Evolutionary conservation across 2,888 invertebrate species (phyloP).

Genomic region (Ctena decussata): DNA sequence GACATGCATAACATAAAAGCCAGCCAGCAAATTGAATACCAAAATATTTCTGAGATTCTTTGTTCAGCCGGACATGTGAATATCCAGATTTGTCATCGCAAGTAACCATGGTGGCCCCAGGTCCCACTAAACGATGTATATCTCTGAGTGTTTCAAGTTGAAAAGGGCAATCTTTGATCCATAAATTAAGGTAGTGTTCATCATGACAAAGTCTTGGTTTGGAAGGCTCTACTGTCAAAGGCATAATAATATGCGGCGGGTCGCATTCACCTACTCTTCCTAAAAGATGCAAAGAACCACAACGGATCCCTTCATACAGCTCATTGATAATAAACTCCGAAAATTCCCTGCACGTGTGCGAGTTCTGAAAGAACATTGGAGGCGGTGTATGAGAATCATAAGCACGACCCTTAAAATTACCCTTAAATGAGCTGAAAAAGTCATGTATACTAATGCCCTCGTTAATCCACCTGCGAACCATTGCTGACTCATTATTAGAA

Average conservation of each 20-base stretch:
- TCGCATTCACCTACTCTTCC: conserved; percentile 32
- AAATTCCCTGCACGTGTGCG: not conserved
- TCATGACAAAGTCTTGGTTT: conserved; percentile 54
- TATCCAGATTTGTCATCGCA: conserved; percentile 54
- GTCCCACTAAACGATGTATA: conserved; percentile 27
- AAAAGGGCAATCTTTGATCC: conserved; percentile 41
- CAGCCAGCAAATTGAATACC: conserved; percentile 43
- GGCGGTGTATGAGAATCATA: conserved; percentile 26
- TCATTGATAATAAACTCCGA: conserved; percentile 17
- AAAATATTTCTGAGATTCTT: conserved; percentile 28
- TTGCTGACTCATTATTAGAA: no score
- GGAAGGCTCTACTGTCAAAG: conserved; percentile 42
- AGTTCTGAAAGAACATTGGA: conserved; percentile 21
- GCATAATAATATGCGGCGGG: conserved; percentile 34
- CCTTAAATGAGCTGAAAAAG: conserved; percentile 33
- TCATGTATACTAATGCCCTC: conserved; percentile 17
- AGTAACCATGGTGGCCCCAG: conserved; percentile 7
- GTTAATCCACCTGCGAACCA: conserved; percentile 31
- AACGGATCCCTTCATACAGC: conserved; percentile 26
- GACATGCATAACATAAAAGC: conserved; percentile 28
- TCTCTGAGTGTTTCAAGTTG: conserved; percentile 39
- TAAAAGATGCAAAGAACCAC: conserved; percentile 27
- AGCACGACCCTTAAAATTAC: conserved; percentile 36
- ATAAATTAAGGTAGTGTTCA: conserved; percentile 42
- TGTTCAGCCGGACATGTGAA: conserved; percentile 29